Evolutionary conservation across 2,888 invertebrate species (phyloP), one percentile per base, ranked within the genome.

Genomic region (Melanostoma scalare): DNA sequence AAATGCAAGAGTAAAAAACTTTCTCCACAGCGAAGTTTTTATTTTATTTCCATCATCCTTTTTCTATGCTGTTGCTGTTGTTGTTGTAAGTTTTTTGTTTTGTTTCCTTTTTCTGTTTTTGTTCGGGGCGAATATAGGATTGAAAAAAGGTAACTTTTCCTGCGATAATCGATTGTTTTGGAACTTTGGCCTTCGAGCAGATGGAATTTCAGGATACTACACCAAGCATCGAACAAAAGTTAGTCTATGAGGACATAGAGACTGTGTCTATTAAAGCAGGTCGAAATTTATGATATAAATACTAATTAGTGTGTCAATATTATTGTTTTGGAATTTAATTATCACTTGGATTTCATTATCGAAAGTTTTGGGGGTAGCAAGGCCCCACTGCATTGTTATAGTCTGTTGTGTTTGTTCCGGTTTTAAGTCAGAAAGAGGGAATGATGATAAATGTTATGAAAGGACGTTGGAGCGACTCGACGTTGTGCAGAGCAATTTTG

Each of bases 221-320:
- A 55, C 46, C 52, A 52, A 67, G 65, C 67, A 50, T 52, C 63
- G 50, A 63, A 50, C 50, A 63, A 46, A 74, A 74, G 69, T 79
- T 79, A 48, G 78, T 69, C 79, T 63, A 69, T 81, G 81, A 68
- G 72, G 76, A 60, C 67, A 44, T 67, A 42, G 53, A 42, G 50
- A 56, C 42, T 60, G 61, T 72, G 73, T 75, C 77, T 77, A 77
- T 82, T 82, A 77, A 68, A 77, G 44, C 44, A 31, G 53, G 35
- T 63, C 71, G 44, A 60, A 61, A 75, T 61, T 68, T 72, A 61
- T 61, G 77, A 58, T 61, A 67, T 73, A 73, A 82, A 77, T 77
- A 77, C 81, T 82, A 82, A 82, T 82, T 82, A 77, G 72, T 77
- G 73, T 73, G 73, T 82, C 81, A 82, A 82, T 77, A 82, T 82